phyloP scores from a whole-genome alignment of 2,797 vertebrate genomes.

The Euphonia xanthogaster region DNA sequence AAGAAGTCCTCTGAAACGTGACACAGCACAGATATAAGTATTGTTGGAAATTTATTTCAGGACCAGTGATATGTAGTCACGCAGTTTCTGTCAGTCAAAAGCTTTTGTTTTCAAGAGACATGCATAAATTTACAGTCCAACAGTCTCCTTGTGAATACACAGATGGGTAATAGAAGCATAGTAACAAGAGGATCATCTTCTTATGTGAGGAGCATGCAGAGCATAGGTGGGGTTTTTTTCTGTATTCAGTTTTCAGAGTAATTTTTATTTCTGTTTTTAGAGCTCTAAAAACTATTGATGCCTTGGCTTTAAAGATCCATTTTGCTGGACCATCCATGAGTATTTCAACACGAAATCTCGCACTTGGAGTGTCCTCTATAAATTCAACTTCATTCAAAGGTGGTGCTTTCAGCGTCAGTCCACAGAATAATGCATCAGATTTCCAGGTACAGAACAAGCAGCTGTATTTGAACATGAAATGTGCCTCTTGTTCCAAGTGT shows the following conservation, averaged over 20 bases:
- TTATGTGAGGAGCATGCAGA: neutral
- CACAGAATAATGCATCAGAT: constrained; percentile 78
- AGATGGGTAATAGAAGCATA: neutral
- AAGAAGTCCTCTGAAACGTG: neutral
- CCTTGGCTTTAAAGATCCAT: constrained; percentile 89
- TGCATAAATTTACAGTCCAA: neutral
- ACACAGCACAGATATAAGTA: neutral
- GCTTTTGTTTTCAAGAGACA: neutral
- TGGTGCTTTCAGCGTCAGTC: constrained; percentile 86
- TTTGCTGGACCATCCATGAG: constrained; percentile 83
- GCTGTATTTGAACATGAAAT: neutral
- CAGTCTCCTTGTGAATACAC: neutral
- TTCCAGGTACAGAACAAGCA: constrained; percentile 83
- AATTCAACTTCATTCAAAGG: constrained; percentile 79
- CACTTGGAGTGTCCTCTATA: constrained; percentile 85
- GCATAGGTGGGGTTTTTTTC: neutral
- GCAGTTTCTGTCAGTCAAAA: neutral
- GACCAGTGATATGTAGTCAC: neutral
- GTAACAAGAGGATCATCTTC: neutral
- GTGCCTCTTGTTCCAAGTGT: neutral
- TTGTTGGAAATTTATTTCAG: neutral
- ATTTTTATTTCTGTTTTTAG: constrained; percentile 73
- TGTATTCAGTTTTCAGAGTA: neutral
- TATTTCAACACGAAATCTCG: constrained; percentile 87
- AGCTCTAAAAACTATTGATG: constrained; percentile 90